phyloP scores from a whole-genome alignment of 2,797 vertebrate species.

The Sebastes baramenuke region DNA sequence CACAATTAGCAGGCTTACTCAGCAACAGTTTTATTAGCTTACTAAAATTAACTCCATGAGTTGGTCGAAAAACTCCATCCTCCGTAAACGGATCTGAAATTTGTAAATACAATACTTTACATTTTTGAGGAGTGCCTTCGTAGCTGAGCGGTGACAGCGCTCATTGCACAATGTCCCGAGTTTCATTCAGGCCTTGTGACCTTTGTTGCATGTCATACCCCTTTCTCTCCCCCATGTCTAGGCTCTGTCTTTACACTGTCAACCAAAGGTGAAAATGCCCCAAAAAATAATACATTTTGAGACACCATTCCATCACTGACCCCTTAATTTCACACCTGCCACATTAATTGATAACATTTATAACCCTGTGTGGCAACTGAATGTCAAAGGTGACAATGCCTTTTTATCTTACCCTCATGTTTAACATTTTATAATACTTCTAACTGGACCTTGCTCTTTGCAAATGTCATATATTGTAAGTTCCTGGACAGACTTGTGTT shows the following conservation, averaged over 20 bases:
- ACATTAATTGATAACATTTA: constrained; percentile 12
- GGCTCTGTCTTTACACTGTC: neutral
- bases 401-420: neutral
- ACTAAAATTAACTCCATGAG: neutral
- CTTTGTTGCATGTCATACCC: neutral
- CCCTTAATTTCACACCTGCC: neutral
- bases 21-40: neutral
- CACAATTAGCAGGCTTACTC: neutral
- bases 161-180: neutral
- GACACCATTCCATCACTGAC: neutral
- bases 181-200: neutral
- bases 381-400: neutral
- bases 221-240: neutral
- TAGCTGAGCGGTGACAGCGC: too few species aligned
- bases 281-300: neutral
- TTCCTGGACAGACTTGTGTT: constrained; percentile 1
- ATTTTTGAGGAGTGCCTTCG: too few species aligned
- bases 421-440: constrained; percentile 8
- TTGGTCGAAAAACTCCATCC: neutral
- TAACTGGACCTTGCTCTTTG: neutral
- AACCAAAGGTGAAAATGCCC: neutral
- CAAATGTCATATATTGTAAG: constrained; percentile 29
- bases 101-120: too few species aligned
- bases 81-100: neutral
- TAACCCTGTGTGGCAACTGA: neutral